Conservation (phyloP, 1,140 invertebrate species). For the Oncopeltus fasciatus region DNA sequence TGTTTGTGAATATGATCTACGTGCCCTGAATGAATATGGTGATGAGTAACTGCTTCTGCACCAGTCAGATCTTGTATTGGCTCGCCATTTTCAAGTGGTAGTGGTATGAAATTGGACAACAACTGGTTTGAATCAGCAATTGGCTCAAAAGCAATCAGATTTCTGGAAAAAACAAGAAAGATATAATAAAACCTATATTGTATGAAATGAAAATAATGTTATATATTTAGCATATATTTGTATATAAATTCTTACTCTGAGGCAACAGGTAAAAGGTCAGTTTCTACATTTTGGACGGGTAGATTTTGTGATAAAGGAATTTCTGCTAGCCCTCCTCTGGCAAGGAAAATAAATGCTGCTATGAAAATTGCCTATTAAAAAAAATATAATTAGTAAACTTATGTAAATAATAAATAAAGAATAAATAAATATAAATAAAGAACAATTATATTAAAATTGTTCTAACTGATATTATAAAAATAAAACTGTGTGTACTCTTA, state of each 20-base stretch:
- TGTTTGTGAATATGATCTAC: slow-evolving; percentile 16
- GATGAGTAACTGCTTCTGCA: slow-evolving; percentile 16
- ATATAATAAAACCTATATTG: not conserved
- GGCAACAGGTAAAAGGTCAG: not conserved
- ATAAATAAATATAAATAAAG: too few relatives aligned
- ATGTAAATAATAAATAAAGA: too few relatives aligned
- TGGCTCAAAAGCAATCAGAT: not conserved
- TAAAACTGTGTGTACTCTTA: too few relatives aligned
- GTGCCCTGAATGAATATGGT: slow-evolving; percentile 14
- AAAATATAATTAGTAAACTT: too few relatives aligned
- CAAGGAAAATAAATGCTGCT: not conserved
- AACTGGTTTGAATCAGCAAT: not conserved
- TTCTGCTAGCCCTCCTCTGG: not conserved
- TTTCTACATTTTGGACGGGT: not conserved
- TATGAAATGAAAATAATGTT: too few relatives aligned
- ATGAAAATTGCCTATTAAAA: not conserved
- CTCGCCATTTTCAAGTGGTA: not conserved
- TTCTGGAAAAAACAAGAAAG: not conserved
- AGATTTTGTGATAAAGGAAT: not conserved
- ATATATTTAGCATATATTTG: too few relatives aligned
- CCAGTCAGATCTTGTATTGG: slow-evolving; percentile 11
- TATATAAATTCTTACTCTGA: not conserved
- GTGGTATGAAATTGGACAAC: not conserved
- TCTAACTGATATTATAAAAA: too few relatives aligned
- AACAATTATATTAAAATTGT: too few relatives aligned